These are phyloP conservation scores for Andrena praecox DNA, from an alignment of 2,888 invertebrate genomes.

Conservation along the genomic window DNA sequence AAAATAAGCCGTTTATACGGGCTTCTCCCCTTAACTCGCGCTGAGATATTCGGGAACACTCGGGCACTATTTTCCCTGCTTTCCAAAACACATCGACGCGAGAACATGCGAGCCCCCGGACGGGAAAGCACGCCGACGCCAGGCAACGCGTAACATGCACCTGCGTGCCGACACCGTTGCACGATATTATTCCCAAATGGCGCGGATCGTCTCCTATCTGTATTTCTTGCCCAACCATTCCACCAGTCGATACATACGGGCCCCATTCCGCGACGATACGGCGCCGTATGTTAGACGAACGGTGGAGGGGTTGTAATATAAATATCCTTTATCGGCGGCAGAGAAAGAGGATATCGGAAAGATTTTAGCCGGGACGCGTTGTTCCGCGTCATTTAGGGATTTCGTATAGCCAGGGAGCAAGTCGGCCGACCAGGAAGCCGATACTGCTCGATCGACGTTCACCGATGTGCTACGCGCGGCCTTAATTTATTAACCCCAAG, in stretches of 20 bases:
- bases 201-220: conserved; percentile 1
- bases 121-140: not conserved
- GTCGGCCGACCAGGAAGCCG: not conserved
- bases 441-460: conserved; percentile 15
- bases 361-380: conserved; percentile 48
- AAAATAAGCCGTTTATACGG: too few species aligned
- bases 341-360: conserved; percentile 40
- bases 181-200: conserved; percentile 1
- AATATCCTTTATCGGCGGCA: conserved; percentile 49
- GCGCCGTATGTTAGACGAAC: conserved; percentile 24
- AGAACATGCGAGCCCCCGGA: too few species aligned
- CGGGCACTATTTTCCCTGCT: too few species aligned
- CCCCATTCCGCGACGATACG: conserved; percentile 36
- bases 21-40: too few species aligned
- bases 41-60: too few species aligned
- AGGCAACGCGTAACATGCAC: conserved; percentile 30
- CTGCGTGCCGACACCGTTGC: not conserved
- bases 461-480: not conserved
- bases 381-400: conserved; percentile 50
- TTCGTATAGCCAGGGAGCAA: conserved; percentile 14
- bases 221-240: not conserved
- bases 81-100: too few species aligned
- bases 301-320: conserved; percentile 33
- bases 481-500: conserved; percentile 18
- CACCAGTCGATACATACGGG: conserved; percentile 30